Evolutionary conservation across 37 sponge, comb jelly and placozoan species (phyloP).

Genomic region (Tethya wilhelma): DNA sequence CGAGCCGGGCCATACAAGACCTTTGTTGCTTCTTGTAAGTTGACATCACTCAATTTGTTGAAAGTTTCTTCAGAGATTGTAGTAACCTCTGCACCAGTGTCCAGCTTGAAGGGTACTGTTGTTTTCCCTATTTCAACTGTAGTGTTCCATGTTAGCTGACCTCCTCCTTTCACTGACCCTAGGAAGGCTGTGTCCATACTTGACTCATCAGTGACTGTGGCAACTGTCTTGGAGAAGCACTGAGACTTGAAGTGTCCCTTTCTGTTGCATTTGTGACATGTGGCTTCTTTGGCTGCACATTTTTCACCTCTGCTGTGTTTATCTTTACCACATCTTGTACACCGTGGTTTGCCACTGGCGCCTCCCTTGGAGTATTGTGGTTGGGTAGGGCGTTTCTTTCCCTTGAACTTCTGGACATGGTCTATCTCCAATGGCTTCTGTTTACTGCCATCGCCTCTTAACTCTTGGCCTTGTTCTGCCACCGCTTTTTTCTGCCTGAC

Average conservation of each 20-base stretch:
- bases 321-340: no score
- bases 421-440: no score
- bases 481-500: constrained; percentile 50
- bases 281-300: constrained; percentile 42
- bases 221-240: constrained; percentile 38
- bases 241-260: constrained; percentile 54
- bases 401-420: no score
- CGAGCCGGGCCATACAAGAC: constrained; percentile 47
- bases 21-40: constrained; percentile 18
- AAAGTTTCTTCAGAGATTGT: constrained; percentile 39
- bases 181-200: constrained; percentile 17
- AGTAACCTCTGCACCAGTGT: constrained; percentile 72
- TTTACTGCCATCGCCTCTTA: no score
- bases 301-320: constrained; percentile 1
- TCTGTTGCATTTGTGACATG: constrained; percentile 43
- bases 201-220: no score
- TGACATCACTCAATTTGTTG: not conserved
- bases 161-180: not conserved
- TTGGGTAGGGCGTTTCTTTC: no score
- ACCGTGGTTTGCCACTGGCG: not conserved
- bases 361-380: no score
- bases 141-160: constrained; percentile 27
- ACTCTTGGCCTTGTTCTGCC: constrained; percentile 27
- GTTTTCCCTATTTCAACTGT: constrained; percentile 11
- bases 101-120: constrained; percentile 50